Base-by-base conservation (phyloP, 2,888 invertebrate genomes). In the Dasypolia templi region DNA sequence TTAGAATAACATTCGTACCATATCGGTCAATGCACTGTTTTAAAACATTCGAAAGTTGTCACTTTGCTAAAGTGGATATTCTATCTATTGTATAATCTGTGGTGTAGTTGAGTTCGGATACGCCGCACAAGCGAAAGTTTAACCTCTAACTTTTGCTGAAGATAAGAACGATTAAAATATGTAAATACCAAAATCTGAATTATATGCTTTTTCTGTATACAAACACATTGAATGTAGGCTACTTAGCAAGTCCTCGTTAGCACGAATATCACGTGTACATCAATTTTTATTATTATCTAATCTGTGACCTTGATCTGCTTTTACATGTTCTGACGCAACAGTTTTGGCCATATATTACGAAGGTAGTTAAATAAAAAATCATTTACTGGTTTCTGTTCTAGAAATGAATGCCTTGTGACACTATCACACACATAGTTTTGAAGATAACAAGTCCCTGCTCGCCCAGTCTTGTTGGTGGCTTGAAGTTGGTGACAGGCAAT, bases 221-320 rank as follows among this genome's bases (percentile, higher is more conserved):
- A 72, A 68, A 72, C 56, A 72, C 32, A 35, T 56, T 62, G n/a
- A 77, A 55, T 51, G 29, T 56, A 68, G 64, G 32, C 32, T 67
- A 61, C 22, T 62, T 32, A 56, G 32, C 67, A 71, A 49, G 2
- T 49, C 22, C n/a, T 22, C 61, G 53, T 55, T 49, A 42, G 58
- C 35, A 56, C n/a, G 62, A 71, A 77, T 61, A 82, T 77, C 72
- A 78, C 73, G 67, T 75, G 81, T 81, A 81, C 82, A 78, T 84
- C 39, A 73, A 44, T 76, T 82, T 84, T 79, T 71, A 75, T 70
- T 72, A 73, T 85, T 90, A 92, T 91, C 91, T 92, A 86, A 92
- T 91, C 91, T 67, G 58, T 74, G 82, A 81, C 92, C 91, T 90
- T 90, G 89, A 79, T 73, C 78, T 83, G 72, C 59, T 86, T 82